A percentile compares a stretch with the other conserved stretches of the same genome.
Evolutionary conservation across 2,797 vertebrate species (phyloP).

Genomic region (Bradypodion pumilum): DNA sequence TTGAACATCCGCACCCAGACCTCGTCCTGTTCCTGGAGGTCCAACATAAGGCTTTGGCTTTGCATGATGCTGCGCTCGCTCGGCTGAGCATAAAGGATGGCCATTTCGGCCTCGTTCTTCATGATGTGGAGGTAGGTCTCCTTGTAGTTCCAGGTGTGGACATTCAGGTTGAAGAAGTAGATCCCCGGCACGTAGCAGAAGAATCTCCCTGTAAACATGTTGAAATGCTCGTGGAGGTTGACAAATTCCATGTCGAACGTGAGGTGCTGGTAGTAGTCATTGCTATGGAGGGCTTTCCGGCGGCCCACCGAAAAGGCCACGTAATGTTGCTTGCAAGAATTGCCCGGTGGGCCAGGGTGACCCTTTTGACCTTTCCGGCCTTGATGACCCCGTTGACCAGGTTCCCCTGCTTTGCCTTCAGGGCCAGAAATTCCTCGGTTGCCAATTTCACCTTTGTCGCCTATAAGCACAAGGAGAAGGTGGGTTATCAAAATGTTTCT

Average conservation of each 20-base stretch:
- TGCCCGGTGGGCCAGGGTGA: conserved; percentile 78
- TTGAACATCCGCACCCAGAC: conserved; percentile 88
- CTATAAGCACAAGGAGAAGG: conserved; percentile 55
- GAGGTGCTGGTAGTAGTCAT: conserved; percentile 80
- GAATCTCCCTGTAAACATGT: conserved; percentile 87
- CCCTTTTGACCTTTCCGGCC: conserved; percentile 85
- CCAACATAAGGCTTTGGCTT: conserved; percentile 88
- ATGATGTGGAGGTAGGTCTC: conserved; percentile 91
- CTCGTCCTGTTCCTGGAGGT: conserved; percentile 76
- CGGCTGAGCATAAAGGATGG: conserved; percentile 87
- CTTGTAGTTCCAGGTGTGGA: conserved; percentile 92
- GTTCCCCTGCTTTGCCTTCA: conserved; percentile 75
- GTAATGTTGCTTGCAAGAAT: conserved; percentile 78
- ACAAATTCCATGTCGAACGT: conserved; percentile 86
- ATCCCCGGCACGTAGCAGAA: conserved; percentile 78
- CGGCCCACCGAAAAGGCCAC: conserved; percentile 86
- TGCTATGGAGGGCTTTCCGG: conserved; percentile 82
- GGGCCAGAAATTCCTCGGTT: conserved; percentile 77
- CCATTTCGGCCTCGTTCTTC: conserved; percentile 77
- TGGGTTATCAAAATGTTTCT: accelerated
- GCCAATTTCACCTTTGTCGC: conserved; percentile 84
- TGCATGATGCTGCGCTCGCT: conserved; percentile 90
- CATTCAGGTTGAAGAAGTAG: conserved; percentile 89
- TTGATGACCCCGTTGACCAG: conserved; percentile 65
- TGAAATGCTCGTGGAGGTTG: conserved; percentile 82